Evolutionary conservation across 2,797 vertebrate species (phyloP).

Genomic region (Podarcis lilfordi): DNA sequence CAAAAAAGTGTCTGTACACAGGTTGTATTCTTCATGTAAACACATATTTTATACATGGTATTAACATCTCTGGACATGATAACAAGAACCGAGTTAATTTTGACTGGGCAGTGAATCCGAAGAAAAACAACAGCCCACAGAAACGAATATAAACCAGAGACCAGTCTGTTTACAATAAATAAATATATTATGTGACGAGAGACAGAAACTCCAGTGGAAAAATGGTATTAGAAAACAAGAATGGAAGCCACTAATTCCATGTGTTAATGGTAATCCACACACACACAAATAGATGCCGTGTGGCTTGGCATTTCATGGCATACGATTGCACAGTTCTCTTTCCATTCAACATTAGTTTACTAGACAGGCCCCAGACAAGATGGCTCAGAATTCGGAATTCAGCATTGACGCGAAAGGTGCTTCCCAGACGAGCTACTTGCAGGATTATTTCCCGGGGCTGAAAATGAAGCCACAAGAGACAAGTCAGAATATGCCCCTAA

Average conservation of each 20-base stretch:
- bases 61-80: conserved; percentile 59
- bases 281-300: conserved; percentile 23
- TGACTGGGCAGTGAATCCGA: conserved; percentile 33
- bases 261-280: conserved; percentile 62
- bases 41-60: conserved; percentile 49
- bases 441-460: conserved; percentile 59
- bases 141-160: neutral
- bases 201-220: conserved; percentile 70
- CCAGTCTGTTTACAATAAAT: conserved; percentile 30
- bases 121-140: conserved; percentile 20
- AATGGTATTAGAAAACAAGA: conserved; percentile 60
- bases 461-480: conserved; percentile 61
- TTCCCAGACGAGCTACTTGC: conserved; percentile 45
- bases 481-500: conserved; percentile 36
- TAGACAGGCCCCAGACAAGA: conserved; percentile 33
- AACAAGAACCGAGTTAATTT: conserved; percentile 50
- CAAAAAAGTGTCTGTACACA: conserved; percentile 68
- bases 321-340: conserved; percentile 57
- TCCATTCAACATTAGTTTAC: conserved; percentile 33
- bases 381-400: conserved; percentile 54
- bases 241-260: conserved; percentile 34
- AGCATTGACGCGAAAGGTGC: conserved; percentile 30
- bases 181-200: conserved; percentile 49
- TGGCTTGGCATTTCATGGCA: conserved; percentile 60
- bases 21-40: conserved; percentile 75